Evolutionary conservation across 2,888 invertebrate species (phyloP), one percentile per base, ranked within the genome.

Genomic region (Drosophila cracens): DNA sequence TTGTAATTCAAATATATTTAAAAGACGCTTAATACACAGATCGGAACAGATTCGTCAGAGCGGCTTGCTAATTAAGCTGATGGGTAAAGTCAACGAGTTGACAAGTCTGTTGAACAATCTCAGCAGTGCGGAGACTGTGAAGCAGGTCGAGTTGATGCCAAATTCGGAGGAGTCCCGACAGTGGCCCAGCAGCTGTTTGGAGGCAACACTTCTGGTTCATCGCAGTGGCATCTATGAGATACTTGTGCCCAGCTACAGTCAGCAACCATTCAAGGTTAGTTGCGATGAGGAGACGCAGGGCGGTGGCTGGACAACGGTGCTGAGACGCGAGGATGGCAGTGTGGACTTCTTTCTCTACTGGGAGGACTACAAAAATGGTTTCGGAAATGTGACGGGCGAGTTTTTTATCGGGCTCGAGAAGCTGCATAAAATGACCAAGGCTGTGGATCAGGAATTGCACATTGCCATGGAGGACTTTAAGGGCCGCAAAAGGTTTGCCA

Each of bases 341-440:
- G 94, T 95, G 83, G 95, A 95, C 77, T 96, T 96, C 90, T 95
- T 94, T 83, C 94, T 94, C 76, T 92, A 93, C 58, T 96, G 96
- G 96, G 88, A 94, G 0, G 95, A 95, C 64, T 96, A 96, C 87
- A 95, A 79, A n/a, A 40, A 53, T 4, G 78, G 78, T 0, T 96
- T 96, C 84, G 96, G 96, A 2, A 95, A 96, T 87, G 92, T 96
- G 13, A 95, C 94, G 0, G 95, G 95, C 0, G 96, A 96, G 87
- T 96, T 95, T 90, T 96, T 96, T 94, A 93, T 96, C 13, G 96
- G 96, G 0, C 89, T 96, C 73, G 96, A 96, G 65, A 95, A 96
- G 77, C 92, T 96, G 6, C 94, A 95, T 90, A 94, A 93, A 6
- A 69, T 92, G 64, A 92, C 92, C 13, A 75, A 87, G 3, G 86